Percentiles rank a stretch among this genome's conserved stretches.
phyloP scores from a whole-genome alignment of 2,888 invertebrate genomes.

The Isotomurus palustris region DNA sequence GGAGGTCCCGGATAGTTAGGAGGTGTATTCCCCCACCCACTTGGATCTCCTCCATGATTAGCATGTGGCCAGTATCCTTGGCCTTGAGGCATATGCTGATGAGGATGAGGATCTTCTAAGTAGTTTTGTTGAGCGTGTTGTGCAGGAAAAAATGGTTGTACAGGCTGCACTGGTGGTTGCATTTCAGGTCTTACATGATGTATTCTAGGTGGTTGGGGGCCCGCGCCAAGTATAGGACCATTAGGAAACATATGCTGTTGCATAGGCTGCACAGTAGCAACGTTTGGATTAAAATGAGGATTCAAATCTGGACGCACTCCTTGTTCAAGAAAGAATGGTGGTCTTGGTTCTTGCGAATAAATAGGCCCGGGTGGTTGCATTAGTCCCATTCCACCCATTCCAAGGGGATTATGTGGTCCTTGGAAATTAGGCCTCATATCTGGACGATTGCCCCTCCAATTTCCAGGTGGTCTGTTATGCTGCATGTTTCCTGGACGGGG shows the following conservation, averaged over 20 bases:
- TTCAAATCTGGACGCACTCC: too few species aligned
- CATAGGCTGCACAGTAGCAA: too few species aligned
- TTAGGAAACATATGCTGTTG: background rate
- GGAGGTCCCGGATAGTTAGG: conserved; percentile 13
- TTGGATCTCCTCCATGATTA: background rate
- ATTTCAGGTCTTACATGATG: background rate
- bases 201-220: background rate
- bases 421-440: background rate
- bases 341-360: too few species aligned
- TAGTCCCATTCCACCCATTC: too few species aligned
- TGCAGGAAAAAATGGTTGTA: conserved; percentile 13
- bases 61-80: conserved; percentile 19
- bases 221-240: too few species aligned
- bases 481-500: too few species aligned
- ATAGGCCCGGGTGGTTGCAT: too few species aligned
- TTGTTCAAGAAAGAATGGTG: too few species aligned
- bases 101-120: conserved; percentile 11
- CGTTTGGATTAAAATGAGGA: too few species aligned
- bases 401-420: too few species aligned
- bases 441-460: background rate
- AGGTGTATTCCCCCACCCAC: background rate
- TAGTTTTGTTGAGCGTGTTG: conserved; percentile 15
- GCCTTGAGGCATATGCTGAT: conserved; percentile 2
- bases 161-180: conserved; percentile 3
- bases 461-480: background rate